Evolutionary conservation across 2,888 invertebrate species (phyloP), one percentile per base, ranked within the genome.

Genomic region (Diogma glabrata): DNA sequence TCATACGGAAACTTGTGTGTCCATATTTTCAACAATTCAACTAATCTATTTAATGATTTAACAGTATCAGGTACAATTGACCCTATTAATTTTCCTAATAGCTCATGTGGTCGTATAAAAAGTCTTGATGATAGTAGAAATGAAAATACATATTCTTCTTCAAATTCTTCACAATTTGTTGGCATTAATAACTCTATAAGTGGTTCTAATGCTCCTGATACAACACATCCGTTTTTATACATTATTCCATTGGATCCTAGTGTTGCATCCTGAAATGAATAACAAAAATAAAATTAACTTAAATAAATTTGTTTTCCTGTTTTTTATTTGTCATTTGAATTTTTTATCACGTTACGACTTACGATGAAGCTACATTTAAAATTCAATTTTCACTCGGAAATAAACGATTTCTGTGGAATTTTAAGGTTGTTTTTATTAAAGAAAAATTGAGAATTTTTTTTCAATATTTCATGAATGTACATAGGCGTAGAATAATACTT

Each of bases 81-180:
- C n/a, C 14, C 16, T 60, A 68, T 59, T 53, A 70, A 62, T 63
- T 64, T 65, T 56, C 66, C 68, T 54, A 69, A 61, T 59, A 69
- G 60, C 57, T 69, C 69, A 58, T 69, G 68, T 47, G 69, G 69
- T 55, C 67, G 67, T 60, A 70, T 60, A 59, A 69, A 70, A 54
- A 69, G 59, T 61, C 70, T 66, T 61, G 67, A 70, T 53, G 70
- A 69, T 60, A 70, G 60, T 62, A 69, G 60, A 65, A 70, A 70
- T 55, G 70, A 67, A 63, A 69, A 70, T 57, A 67, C 60, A 60
- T 67, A 70, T 60, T 70, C 69, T 69, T 46, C 16, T 33, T 55
- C 53, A 59, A 67, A 62, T 53, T 69, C 69, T 50, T 60, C 61
- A 53, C 63, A 59, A 58, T 63, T 64, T 55, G 62, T 61, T 24